These are phyloP conservation scores for Anabas testudineus DNA, from an alignment of 2,797 vertebrate species.

Conservation along the genomic window DNA sequence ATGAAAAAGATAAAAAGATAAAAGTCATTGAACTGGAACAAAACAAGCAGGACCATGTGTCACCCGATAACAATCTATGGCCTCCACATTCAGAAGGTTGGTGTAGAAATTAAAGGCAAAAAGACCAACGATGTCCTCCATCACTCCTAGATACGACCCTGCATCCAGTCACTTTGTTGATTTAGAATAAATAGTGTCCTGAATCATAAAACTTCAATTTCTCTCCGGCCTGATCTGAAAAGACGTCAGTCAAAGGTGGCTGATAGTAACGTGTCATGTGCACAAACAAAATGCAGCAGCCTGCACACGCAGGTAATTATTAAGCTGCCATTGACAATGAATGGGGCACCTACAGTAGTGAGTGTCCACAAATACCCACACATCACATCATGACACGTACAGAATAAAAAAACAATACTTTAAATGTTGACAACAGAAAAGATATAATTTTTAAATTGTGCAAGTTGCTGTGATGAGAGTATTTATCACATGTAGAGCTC, in stretches of 20 bases:
- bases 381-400: not conserved
- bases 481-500: slow-evolving; percentile 21
- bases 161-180: slow-evolving; percentile 15
- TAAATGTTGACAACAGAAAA: too few species aligned
- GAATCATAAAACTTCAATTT: slow-evolving; percentile 36
- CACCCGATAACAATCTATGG: too few species aligned
- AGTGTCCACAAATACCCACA: slow-evolving; percentile 26
- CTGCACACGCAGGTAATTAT: slow-evolving; percentile 36
- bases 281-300: slow-evolving; percentile 15
- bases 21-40: not conserved
- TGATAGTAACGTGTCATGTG: slow-evolving; percentile 27
- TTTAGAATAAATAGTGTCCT: slow-evolving; percentile 23
- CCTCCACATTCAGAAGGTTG: not conserved
- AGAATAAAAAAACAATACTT: not conserved
- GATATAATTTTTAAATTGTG: slow-evolving; percentile 6
- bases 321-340: slow-evolving; percentile 41
- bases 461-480: slow-evolving; percentile 10
- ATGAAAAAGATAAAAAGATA: not conserved
- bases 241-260: slow-evolving; percentile 32
- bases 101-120: not conserved
- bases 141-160: slow-evolving; percentile 27
- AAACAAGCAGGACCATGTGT: too few species aligned
- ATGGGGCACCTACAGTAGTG: not conserved
- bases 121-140: slow-evolving; percentile 14
- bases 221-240: slow-evolving; percentile 8